phyloP scores from a whole-genome alignment of 2,888 invertebrate species.

The Microchrysa polita region DNA sequence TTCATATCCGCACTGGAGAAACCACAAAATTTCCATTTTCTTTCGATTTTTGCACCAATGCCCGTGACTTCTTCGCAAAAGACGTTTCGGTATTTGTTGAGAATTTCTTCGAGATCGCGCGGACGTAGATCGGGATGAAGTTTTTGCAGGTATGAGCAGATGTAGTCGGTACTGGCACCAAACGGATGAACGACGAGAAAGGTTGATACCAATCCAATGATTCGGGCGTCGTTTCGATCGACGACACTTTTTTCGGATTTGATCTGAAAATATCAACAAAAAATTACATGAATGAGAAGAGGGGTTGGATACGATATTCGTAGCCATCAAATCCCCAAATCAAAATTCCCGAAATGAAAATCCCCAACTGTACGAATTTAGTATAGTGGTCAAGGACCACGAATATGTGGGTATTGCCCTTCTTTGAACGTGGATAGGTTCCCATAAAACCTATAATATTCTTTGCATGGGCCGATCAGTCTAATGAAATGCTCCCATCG shows the following conservation, averaged over 20 bases:
- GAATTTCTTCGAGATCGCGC: conserved; percentile 79
- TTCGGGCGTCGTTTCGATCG: conserved; percentile 70
- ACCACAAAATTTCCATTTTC: conserved; percentile 85
- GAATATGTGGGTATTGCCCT: too few relatives aligned
- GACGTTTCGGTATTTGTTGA: conserved; percentile 81
- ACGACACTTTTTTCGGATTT: conserved; percentile 50
- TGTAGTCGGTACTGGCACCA: conserved; percentile 89
- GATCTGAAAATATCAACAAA: conserved; percentile 44
- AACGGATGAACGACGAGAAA: conserved; percentile 90
- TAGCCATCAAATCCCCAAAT: too few relatives aligned
- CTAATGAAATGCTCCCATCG: too few relatives aligned
- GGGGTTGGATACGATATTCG: too few relatives aligned
- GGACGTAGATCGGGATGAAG: conserved; percentile 77
- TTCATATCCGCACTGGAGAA: conserved; percentile 51
- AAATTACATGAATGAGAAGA: not conserved
- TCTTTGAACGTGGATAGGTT: too few relatives aligned
- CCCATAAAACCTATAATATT: too few relatives aligned
- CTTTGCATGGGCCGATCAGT: too few relatives aligned
- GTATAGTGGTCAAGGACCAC: too few relatives aligned
- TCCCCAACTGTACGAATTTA: too few relatives aligned
- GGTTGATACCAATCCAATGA: conserved; percentile 87
- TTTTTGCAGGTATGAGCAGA: conserved; percentile 90
- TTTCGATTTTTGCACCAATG: conserved; percentile 85
- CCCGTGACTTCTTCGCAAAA: conserved; percentile 83
- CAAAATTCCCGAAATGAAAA: too few relatives aligned